Evolutionary conservation across 2,888 invertebrate species (phyloP), one percentile per base, ranked within the genome.

Genomic region (Minunthozetes semirufus): DNA sequence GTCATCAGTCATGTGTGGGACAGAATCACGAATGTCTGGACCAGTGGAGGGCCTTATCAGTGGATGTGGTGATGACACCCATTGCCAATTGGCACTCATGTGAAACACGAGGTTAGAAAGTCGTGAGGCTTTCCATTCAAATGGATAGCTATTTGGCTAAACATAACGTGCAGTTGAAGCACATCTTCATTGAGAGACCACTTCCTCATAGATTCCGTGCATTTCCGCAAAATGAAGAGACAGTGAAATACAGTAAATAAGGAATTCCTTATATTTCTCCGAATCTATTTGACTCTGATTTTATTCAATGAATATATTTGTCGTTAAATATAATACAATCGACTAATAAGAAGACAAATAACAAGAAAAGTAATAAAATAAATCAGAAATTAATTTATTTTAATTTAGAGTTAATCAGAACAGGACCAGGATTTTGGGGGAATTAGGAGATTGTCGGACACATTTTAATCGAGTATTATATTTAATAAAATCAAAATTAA

Each of bases 1-100:
- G 56, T 56, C 56, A 56, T 56, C 56, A 56, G 19, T 56, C 17
- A n/a, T 19, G 56, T 56, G 56, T 56, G n/a, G 56, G 56, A 56
- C 22, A 17, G 2, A 25, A 19, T 56, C 25, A 11, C 13, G 46
- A 48, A 17, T 3, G 46, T 8, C 15, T 15, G 17, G 46, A 48
- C 46, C 46, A 48, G 46, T 48, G 33, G 8, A n/a, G 46, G 19
- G 50, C 19, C 50, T 19, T 50, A 50, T 50, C n/a, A 4, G 5
- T 50, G 19, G n/a, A 50, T 50, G 50, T n/a, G 17, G 15, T 56
- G 56, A 56, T 56, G 56, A 56, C 56, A 56, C 22, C 46, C 56
- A 53, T 56, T 56, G 56, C 22, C 22, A 56, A 56, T 56, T 56
- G 56, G 3, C 56, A 56, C 56, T 56, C 56, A 56, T 17, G 17